A percentile compares a stretch with the other conserved stretches of the same genome.
Conservation (phyloP, 2,888 invertebrate genomes). For the Aspidiotus destructor region DNA sequence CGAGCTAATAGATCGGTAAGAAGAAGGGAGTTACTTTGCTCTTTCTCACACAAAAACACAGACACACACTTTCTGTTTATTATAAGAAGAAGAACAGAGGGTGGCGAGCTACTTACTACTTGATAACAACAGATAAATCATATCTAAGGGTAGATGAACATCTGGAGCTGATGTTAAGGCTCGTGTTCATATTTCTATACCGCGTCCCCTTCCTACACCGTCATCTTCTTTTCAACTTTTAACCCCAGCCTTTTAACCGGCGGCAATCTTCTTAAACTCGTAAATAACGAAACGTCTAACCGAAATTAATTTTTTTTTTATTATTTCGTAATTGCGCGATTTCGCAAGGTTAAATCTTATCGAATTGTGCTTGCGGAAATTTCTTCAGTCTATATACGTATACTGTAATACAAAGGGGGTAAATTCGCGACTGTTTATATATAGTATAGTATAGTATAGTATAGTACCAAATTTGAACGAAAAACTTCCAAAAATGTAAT, state of each 20-base stretch:
- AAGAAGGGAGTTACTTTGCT: conserved; percentile 15
- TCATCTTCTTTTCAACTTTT: conserved; percentile 29
- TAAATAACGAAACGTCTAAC: conserved; percentile 32
- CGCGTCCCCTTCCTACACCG: conserved; percentile 8
- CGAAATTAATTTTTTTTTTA: conserved; percentile 30
- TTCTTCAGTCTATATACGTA: too few relatives aligned
- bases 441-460: too few relatives aligned
- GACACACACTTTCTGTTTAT: too few relatives aligned
- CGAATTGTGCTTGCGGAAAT: background rate
- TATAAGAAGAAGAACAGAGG: conserved; percentile 29
- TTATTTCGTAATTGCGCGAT: conserved; percentile 29
- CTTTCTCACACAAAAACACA: background rate
- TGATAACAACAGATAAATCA: conserved; percentile 34
- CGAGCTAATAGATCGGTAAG: conserved; percentile 28
- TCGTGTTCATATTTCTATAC: conserved; percentile 27
- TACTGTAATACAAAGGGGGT: too few relatives aligned
- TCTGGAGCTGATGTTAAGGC: conserved; percentile 33
- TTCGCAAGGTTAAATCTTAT: conserved; percentile 5
- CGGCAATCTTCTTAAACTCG: conserved; percentile 31
- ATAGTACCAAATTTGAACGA: too few relatives aligned
- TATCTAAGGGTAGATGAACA: conserved; percentile 33
- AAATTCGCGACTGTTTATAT: too few relatives aligned
- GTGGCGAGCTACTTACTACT: conserved; percentile 30
- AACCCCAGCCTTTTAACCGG: conserved; percentile 30
- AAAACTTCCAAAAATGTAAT: too few relatives aligned